These are phyloP conservation scores for Helicorthomorpha holstii DNA, from an alignment of 1,140 invertebrate genomes.

Conservation along the genomic window DNA sequence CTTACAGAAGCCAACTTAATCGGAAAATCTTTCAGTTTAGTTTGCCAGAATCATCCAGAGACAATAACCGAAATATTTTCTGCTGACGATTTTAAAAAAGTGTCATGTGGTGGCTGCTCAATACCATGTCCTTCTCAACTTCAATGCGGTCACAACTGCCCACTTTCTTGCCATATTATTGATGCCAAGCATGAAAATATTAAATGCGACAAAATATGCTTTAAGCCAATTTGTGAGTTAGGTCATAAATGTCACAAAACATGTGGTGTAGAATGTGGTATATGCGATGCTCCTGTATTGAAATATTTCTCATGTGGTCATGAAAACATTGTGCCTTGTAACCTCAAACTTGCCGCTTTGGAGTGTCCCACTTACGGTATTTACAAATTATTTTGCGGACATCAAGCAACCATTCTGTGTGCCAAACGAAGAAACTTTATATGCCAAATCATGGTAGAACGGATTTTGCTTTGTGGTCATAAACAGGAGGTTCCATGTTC, in stretches of 20 bases:
- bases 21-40: constrained; percentile 20
- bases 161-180: neutral
- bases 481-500: no score
- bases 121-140: constrained; percentile 18
- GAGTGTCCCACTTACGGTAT: no score
- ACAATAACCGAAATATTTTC: constrained; percentile 10
- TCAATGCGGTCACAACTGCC: constrained; percentile 11
- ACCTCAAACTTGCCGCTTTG: no score
- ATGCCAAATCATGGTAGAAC: no score
- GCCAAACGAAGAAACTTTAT: no score
- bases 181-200: neutral
- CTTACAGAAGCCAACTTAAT: constrained; percentile 13
- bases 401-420: no score
- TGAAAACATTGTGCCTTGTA: no score
- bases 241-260: neutral
- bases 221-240: neutral
- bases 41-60: constrained; percentile 29
- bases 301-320: no score
- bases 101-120: constrained; percentile 27
- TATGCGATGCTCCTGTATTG: no score
- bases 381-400: no score
- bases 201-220: neutral
- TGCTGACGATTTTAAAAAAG: constrained; percentile 20
- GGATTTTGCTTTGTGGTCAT: no score
- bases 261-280: constrained; percentile 4